These are phyloP conservation scores for Odocoileus hemionus DNA, from an alignment of 2,113 vertebrate genomes.

Conservation along the genomic window DNA sequence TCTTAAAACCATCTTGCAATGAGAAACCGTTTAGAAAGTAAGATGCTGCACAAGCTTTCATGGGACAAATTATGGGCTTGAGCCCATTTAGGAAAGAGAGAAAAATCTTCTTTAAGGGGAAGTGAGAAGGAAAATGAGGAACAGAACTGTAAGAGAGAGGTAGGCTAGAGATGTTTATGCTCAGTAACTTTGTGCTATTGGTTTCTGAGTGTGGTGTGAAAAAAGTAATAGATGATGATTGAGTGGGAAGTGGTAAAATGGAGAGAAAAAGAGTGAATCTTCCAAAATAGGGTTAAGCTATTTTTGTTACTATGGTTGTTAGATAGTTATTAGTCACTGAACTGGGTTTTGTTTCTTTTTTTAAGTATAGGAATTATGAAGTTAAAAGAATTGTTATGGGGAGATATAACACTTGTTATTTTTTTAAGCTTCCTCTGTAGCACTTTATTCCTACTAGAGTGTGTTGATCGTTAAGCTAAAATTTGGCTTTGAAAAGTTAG, in stretches of 20 bases:
- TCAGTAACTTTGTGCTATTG: conserved; percentile 51
- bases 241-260: conserved; percentile 43
- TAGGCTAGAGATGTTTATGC: conserved; percentile 55
- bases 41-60: background rate
- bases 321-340: background rate
- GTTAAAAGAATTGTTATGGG: background rate
- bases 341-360: background rate
- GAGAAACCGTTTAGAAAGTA: background rate
- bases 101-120: conserved; percentile 67
- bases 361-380: background rate
- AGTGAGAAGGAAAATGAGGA: conserved; percentile 76
- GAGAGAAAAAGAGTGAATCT: conserved; percentile 36
- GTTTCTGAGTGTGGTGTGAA: conserved; percentile 63
- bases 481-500: background rate
- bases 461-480: background rate
- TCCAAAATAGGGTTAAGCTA: background rate
- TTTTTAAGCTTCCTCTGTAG: background rate
- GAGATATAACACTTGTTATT: background rate
- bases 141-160: conserved; percentile 67
- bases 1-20: background rate
- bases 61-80: conserved; percentile 18
- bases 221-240: conserved; percentile 42
- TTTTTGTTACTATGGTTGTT: background rate
- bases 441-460: background rate
- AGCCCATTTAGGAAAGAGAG: conserved; percentile 60